Conservation (phyloP, 2,888 invertebrate species). For the Andrena haemorrhoa region DNA sequence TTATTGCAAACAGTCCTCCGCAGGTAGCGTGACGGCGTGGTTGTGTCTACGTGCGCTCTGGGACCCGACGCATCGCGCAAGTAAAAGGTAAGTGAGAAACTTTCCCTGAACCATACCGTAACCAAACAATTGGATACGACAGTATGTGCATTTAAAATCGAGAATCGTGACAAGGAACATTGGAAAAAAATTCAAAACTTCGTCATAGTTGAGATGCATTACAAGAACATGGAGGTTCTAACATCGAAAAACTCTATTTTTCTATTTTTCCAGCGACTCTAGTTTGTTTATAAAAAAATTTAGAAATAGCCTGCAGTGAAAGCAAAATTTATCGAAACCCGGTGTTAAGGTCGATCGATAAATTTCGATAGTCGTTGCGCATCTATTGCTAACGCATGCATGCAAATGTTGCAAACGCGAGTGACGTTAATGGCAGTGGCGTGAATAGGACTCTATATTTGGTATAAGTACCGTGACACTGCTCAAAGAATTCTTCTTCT, state of each 20-base stretch:
- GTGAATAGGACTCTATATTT: not conserved
- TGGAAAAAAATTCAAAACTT: no score
- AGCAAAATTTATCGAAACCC: not conserved
- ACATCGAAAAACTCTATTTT: no score
- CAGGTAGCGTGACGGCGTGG: not conserved
- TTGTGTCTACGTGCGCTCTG: no score
- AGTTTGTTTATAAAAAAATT: not conserved
- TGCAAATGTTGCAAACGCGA: not conserved
- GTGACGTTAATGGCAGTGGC: not conserved
- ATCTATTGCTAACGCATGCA: not conserved
- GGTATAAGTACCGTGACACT: not conserved
- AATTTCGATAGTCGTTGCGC: slow-evolving; percentile 7
- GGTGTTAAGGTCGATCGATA: slow-evolving; percentile 7
- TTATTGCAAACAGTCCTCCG: slow-evolving; percentile 3
- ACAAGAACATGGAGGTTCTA: no score
- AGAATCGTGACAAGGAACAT: no score
- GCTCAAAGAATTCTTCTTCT: slow-evolving; percentile 21
- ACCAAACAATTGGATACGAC: no score
- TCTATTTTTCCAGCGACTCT: not conserved
- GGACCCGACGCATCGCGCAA: not conserved
- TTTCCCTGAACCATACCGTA: no score
- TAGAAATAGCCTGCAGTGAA: not conserved
- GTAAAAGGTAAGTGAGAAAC: slow-evolving; percentile 9
- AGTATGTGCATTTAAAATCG: no score
- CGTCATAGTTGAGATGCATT: no score